phyloP scores from a whole-genome alignment of 2,113 vertebrate genomes.

The Dipodomys stephensi region DNA sequence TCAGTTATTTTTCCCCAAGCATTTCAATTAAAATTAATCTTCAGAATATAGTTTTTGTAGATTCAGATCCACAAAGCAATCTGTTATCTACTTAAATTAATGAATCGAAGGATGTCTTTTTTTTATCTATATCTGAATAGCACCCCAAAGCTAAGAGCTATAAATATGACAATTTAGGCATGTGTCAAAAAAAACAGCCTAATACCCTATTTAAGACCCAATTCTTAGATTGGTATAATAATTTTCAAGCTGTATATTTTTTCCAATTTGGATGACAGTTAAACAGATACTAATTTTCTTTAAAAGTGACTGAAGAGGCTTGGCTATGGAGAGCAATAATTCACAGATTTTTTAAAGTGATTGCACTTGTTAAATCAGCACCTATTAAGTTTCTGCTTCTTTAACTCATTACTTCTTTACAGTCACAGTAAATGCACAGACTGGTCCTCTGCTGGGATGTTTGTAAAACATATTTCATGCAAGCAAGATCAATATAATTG shows the following conservation, averaged over 20 bases:
- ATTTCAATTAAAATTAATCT: conserved; percentile 78
- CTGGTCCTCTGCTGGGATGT: background rate
- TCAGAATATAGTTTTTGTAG: conserved; percentile 66
- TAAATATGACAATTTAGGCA: conserved; percentile 78
- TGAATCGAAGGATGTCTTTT: conserved; percentile 76
- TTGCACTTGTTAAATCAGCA: conserved; percentile 40
- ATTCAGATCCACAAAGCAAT: conserved; percentile 69
- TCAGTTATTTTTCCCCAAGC: conserved; percentile 59
- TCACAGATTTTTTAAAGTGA: conserved; percentile 76
- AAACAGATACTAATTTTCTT: conserved; percentile 80
- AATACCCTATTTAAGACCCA: conserved; percentile 69
- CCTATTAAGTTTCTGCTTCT: conserved; percentile 8
- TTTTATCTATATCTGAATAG: conserved; percentile 71
- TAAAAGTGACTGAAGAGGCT: conserved; percentile 73
- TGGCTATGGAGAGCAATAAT: conserved; percentile 62
- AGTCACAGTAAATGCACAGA: conserved; percentile 11
- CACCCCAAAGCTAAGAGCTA: conserved; percentile 77
- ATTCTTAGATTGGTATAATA: conserved; percentile 64
- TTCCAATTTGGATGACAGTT: conserved; percentile 76
- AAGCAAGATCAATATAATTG: background rate
- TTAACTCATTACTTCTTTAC: conserved; percentile 40
- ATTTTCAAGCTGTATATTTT: conserved; percentile 77
- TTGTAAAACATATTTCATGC: background rate
- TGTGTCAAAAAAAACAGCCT: conserved; percentile 73
- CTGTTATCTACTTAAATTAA: conserved; percentile 76